Evolutionary conservation across 2,888 invertebrate genomes (phyloP).

Genomic region (Hemicrepidius hirtus): DNA sequence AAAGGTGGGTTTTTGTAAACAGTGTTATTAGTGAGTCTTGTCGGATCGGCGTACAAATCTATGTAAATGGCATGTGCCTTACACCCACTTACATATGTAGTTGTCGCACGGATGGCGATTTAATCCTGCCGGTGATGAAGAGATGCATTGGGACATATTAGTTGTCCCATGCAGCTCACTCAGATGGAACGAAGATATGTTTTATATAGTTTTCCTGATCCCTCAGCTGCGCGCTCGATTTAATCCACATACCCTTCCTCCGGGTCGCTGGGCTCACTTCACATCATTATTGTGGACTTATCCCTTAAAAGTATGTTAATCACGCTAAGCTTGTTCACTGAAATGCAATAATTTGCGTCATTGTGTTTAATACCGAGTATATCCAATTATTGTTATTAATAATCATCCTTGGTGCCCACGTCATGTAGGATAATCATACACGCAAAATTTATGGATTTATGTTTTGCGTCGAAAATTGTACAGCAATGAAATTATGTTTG

Average conservation of each 20-base stretch:
- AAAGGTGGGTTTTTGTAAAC: conserved; percentile 15
- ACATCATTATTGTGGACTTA: conserved; percentile 35
- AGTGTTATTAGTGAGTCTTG: conserved; percentile 36
- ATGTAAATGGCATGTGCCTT: conserved; percentile 42
- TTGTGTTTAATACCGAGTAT: conserved; percentile 16
- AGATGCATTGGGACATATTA: conserved; percentile 52
- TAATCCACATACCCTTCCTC: conserved; percentile 31
- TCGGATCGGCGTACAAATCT: conserved; percentile 42
- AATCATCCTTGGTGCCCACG: not conserved
- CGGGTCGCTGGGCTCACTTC: conserved; percentile 30
- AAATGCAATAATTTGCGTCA: conserved; percentile 20
- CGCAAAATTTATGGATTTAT: conserved; percentile 23
- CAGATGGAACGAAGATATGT: conserved; percentile 52
- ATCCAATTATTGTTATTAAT: conserved; percentile 29
- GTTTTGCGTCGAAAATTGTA: conserved; percentile 5
- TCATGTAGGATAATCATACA: conserved; percentile 8
- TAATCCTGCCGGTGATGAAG: conserved; percentile 45
- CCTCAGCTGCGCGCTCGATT: conserved; percentile 43
- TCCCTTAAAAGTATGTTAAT: conserved; percentile 40
- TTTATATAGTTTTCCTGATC: conserved; percentile 48
- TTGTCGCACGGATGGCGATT: conserved; percentile 41
- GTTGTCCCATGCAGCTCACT: conserved; percentile 50
- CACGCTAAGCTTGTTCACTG: conserved; percentile 25
- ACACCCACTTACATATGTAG: conserved; percentile 46
- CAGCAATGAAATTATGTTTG: conserved; percentile 7